Evolutionary conservation across 2,113 vertebrate genomes (phyloP).

Genomic region (Actinemys pallida): DNA sequence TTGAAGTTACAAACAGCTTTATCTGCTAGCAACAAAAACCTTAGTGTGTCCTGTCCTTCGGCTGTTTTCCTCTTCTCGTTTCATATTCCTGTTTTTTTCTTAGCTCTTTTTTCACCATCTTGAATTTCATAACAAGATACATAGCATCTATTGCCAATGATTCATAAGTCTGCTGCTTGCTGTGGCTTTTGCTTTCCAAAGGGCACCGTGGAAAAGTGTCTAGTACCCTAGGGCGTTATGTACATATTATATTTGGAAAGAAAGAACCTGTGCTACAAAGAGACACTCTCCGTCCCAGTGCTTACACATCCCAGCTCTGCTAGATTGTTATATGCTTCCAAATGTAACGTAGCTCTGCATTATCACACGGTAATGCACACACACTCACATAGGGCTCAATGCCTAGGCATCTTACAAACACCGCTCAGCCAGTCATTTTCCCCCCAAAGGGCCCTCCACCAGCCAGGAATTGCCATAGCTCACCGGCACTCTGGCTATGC

Average conservation of each 20-base stretch:
- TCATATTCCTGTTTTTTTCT: conserved; percentile 55
- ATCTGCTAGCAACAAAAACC: conserved; percentile 37
- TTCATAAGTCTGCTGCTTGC: conserved; percentile 67
- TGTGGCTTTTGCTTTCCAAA: conserved; percentile 70
- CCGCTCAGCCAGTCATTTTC: background rate
- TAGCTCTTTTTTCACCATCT: conserved; percentile 69
- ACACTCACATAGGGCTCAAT: background rate
- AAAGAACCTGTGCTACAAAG: conserved; percentile 44
- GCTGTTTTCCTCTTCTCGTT: conserved; percentile 55
- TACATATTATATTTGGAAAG: conserved; percentile 39
- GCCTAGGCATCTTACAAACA: conserved; percentile 12
- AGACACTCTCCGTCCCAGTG: conserved; percentile 28
- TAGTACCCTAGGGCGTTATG: background rate
- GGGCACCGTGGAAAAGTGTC: conserved; percentile 44
- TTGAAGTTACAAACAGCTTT: conserved; percentile 50
- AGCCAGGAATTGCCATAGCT: accelerated
- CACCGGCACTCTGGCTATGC: background rate
- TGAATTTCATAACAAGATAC: conserved; percentile 65
- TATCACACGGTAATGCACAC: background rate
- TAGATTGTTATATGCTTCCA: conserved; percentile 17
- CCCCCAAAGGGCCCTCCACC: background rate
- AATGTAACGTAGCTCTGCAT: conserved; percentile 12
- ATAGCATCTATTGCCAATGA: conserved; percentile 71
- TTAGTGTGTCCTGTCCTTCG: conserved; percentile 49
- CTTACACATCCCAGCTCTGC: background rate